Conservation (phyloP, 2,113 vertebrate genomes). For the Fulmarus glacialis region DNA sequence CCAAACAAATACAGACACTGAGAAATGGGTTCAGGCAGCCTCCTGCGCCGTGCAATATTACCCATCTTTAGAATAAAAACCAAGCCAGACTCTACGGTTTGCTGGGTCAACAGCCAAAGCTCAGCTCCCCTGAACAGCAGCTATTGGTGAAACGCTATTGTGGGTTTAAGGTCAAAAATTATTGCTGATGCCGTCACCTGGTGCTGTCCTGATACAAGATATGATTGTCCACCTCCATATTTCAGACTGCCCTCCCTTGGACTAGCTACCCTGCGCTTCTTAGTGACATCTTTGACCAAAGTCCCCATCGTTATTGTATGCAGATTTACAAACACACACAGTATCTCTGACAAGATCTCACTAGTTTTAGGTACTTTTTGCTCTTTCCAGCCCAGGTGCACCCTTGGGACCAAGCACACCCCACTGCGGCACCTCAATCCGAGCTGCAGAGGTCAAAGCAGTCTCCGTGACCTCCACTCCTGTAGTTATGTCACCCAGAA, state of each 20-base stretch:
- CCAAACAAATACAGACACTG: not conserved
- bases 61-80: not conserved
- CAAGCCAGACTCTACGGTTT: not conserved
- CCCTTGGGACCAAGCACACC: not conserved
- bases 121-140: not conserved
- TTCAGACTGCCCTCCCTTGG: not conserved
- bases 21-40: not conserved
- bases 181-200: not conserved
- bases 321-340: not conserved
- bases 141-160: not conserved
- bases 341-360: not conserved
- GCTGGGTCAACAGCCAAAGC: not conserved
- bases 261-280: not conserved
- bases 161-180: not conserved
- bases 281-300: not conserved
- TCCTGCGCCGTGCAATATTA: not conserved
- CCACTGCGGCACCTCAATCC: not conserved
- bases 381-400: not conserved
- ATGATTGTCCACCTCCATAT: not conserved
- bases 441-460: not conserved
- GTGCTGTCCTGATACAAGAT: not conserved
- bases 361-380: not conserved
- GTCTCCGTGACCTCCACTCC: not conserved
- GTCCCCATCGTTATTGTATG: fast-evolving
- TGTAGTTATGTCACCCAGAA: not conserved